Conservation (phyloP, 2,113 vertebrate species). For the Thinocorus orbignyianus region DNA sequence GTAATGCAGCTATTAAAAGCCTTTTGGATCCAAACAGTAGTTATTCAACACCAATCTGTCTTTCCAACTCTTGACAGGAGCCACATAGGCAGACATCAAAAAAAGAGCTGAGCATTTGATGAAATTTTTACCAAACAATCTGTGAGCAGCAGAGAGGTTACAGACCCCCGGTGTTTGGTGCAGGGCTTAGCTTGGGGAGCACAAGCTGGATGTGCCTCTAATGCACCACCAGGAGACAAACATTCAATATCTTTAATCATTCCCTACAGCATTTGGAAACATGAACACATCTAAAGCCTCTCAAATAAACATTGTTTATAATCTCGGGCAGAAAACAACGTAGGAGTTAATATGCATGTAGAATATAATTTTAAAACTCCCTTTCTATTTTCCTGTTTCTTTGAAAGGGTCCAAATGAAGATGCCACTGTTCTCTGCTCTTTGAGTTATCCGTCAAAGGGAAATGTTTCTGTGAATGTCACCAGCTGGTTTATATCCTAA, state of each 20-base stretch:
- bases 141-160: background rate
- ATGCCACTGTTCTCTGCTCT: constrained; percentile 21
- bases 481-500: constrained; percentile 72
- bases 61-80: background rate
- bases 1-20: background rate
- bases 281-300: background rate
- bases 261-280: background rate
- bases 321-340: background rate
- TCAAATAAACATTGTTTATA: background rate
- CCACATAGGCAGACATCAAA: background rate
- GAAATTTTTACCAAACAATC: background rate
- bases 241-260: background rate
- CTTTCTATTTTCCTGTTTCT: constrained; percentile 1
- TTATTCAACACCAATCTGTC: background rate
- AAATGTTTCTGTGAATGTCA: constrained; percentile 37
- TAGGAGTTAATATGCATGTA: background rate
- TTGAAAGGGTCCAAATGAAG: constrained; percentile 45
- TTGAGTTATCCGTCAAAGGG: constrained; percentile 33
- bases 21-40: constrained; percentile 21
- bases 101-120: background rate
- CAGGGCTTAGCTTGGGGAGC: background rate
- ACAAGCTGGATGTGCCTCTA: background rate
- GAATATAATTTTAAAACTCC: background rate
- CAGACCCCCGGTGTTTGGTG: background rate
- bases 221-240: background rate